Base-by-base conservation (phyloP, 2,113 vertebrate species). In the Zingel zingel region DNA sequence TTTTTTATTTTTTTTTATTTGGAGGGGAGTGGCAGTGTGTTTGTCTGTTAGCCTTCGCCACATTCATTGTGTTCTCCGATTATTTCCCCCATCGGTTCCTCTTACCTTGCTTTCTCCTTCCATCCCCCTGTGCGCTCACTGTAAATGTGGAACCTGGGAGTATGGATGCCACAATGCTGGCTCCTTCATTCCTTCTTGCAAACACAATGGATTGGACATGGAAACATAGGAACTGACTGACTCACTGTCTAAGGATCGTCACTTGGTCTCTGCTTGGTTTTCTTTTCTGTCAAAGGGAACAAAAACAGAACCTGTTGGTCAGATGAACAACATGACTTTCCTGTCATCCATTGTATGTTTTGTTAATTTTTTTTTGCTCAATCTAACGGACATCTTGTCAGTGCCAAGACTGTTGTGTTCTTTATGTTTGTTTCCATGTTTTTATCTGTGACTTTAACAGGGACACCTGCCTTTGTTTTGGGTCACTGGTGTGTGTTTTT, bases 371-470 rank as follows among this genome's bases (percentile, higher is more conserved):
- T 23, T 79, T 86, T 81, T 69, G 58, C 83, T 92, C 73, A 59
- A 81, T 85, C 72, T 79, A 83, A 89, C 65, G 84, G 89, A 93
- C 88, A 80, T 86, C 81, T 87, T 86, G 89, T 90, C 89, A 88
- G 94, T 95, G 95, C 94, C 94, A 96, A 94, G 85, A 91, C 82
- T 65, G 80, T 88, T 88, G 78, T 86, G 78, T 91, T 89, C 61
- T 79, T 85, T 33, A 33, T 83, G 30, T 76, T 64, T 67, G 45
- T 74, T 85, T 66, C 86, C 30, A 77, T 81, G 63, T 71, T 81
- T 86, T 58, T 82, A 61, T 75, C 70, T 81, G 84, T 84, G 84
- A 86, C 74, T 71, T 69, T 51, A 77, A 87, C 79, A 69, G 69
- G 79, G 74, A 88, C 79, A 58, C 86, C 36, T 86, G 92, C 91